These are phyloP conservation scores for Tetranychus cinnabarinus DNA, from an alignment of 1,140 invertebrate species.

Conservation along the genomic window DNA sequence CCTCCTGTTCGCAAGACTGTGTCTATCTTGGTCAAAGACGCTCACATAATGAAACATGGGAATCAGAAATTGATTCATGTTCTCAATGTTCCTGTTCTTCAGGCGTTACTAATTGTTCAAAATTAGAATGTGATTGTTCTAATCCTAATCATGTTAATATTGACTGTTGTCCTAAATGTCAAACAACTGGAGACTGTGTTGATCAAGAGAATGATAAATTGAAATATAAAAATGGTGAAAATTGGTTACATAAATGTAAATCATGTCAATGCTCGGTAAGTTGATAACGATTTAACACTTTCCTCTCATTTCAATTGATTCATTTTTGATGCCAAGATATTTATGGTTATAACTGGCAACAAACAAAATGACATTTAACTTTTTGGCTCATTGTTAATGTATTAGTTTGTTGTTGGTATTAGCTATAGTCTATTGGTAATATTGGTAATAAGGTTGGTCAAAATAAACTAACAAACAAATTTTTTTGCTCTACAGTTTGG, in stretches of 20 bases:
- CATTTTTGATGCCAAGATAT: neutral
- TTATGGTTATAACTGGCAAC: neutral
- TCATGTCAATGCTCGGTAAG: constrained; percentile 14
- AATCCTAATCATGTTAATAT: neutral
- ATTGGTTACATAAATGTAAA: constrained; percentile 14
- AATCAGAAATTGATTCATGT: constrained; percentile 2
- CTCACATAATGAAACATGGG: neutral
- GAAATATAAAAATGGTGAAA: constrained; percentile 12
- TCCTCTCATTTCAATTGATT: neutral
- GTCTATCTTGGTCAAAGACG: neutral
- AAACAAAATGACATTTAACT: neutral
- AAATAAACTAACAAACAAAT: no score
- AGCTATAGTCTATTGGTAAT: no score
- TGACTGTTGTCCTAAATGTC: constrained; percentile 14
- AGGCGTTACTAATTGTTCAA: constrained; percentile 10
- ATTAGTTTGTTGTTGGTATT: neutral
- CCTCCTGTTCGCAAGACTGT: neutral
- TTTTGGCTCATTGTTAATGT: neutral
- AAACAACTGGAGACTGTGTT: constrained; percentile 7
- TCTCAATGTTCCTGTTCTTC: constrained; percentile 9
- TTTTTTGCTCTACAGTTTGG: constrained; percentile 37
- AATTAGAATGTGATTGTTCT: constrained; percentile 10
- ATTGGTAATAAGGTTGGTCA: neutral
- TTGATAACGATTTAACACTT: neutral
- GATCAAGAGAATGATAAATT: constrained; percentile 10